Base-by-base conservation (phyloP, 2,797 vertebrate genomes). In the Alectoris magna region DNA sequence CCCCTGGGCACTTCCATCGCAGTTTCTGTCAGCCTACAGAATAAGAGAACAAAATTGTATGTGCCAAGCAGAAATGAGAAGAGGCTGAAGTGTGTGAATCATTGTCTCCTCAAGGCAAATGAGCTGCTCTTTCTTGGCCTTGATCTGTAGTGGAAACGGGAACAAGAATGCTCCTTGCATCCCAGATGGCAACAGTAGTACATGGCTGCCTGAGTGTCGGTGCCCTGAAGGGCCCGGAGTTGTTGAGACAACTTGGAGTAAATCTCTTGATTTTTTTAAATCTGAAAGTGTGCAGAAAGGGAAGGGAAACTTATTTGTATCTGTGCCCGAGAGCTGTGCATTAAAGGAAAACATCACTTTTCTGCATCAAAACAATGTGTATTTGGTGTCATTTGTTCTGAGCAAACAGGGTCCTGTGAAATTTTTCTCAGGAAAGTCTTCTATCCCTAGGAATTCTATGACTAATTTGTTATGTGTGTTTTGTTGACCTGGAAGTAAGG, bases 171-270 rank as follows among this genome's bases (percentile, higher is more conserved):
- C 63, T 89, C 49, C 62, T 53, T 0, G 0, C 46, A 89, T 91
- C 82, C 56, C 10, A 4, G 19, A 27, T 23, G 48, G 48, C 43
- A 55, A 26, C 44, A 8, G 5, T 14, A 19, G 0, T 2, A 17
- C 9, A 3, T 0, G 0, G 38, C 67, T 72, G 81, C 74, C 73
- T 1, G 1, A 48, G 62, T 23, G 14, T 17, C 27, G 31, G 31
- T 1, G 14, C 62, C 77, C 1, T 0, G 12, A 3, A 3, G 11
- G 43, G 38, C 53, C 19, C 6, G 0, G 5, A 23, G 62, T 1
- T 13, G 38, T 58, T 74, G 69, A 41, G 22, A 26, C 41, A 66
- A 0, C 3, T 1, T 72, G 39, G 38, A 46, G 55, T 84, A 55
- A 72, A 46, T 14, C 9, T 31, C 17, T 38, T 63, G 34, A 36